Percentiles rank a stretch among this genome's conserved stretches.
Evolutionary conservation across 37 sponge, comb jelly and placozoan genomes (phyloP).

Genomic region (Oscarella lobularis): DNA sequence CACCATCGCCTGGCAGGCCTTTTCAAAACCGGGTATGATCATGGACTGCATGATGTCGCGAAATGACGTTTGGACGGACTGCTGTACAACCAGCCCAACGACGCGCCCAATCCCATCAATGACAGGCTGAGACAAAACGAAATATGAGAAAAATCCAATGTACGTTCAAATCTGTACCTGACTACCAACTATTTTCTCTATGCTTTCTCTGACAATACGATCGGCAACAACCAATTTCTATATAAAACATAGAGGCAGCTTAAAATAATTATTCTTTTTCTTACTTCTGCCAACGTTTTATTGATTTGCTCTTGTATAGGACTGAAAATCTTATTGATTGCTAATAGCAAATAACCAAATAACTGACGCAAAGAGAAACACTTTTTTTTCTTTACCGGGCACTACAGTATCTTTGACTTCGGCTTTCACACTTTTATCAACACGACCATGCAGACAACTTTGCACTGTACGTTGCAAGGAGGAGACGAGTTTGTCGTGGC

Average conservation of each 20-base stretch:
- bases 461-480: slow-evolving; percentile 30
- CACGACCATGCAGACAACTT: slow-evolving; percentile 29
- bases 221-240: neutral
- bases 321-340: slow-evolving; percentile 1
- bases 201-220: neutral
- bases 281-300: slow-evolving; percentile 13
- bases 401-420: slow-evolving; percentile 58
- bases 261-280: neutral
- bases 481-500: slow-evolving; percentile 30
- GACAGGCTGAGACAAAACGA: neutral
- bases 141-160: too few relatives aligned
- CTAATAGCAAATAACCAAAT: neutral
- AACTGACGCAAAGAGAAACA: neutral
- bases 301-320: slow-evolving; percentile 9
- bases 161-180: too few relatives aligned
- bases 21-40: slow-evolving; percentile 49
- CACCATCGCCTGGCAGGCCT: slow-evolving; percentile 54
- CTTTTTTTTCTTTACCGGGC: slow-evolving; percentile 28
- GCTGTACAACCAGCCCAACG: neutral
- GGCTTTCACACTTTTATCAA: slow-evolving; percentile 61
- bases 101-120: neutral
- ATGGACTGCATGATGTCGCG: neutral
- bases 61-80: neutral
- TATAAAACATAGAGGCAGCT: too few relatives aligned
- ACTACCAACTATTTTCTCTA: slow-evolving; percentile 14